phyloP scores from a whole-genome alignment of 2,113 vertebrate genomes.

The Xiphorhynchus elegans region DNA sequence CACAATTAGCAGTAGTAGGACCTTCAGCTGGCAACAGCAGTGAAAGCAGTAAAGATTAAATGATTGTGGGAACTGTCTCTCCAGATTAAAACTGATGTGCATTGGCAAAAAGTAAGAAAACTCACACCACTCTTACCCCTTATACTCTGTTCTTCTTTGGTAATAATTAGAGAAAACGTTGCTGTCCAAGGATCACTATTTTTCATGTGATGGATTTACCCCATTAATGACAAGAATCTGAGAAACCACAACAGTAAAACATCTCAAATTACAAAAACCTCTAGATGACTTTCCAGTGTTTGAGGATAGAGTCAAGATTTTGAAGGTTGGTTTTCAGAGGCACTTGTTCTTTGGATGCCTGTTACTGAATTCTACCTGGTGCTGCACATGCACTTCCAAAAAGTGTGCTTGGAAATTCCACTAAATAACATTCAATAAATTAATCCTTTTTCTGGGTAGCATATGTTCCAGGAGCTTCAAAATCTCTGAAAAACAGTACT shows the following conservation, averaged over 20 bases:
- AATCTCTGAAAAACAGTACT: not conserved
- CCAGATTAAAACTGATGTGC: not conserved
- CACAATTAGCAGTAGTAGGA: slow-evolving; percentile 5
- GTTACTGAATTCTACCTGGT: not conserved
- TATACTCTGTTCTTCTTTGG: not conserved
- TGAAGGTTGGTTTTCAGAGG: not conserved
- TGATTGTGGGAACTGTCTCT: not conserved
- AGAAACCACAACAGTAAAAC: not conserved
- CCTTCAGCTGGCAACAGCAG: slow-evolving; percentile 27
- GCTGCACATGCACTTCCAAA: not conserved
- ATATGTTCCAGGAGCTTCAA: not conserved
- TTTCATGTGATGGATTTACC: not conserved
- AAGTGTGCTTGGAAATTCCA: not conserved
- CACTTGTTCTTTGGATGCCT: not conserved
- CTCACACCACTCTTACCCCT: not conserved
- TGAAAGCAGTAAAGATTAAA: slow-evolving; percentile 5
- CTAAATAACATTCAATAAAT: not conserved
- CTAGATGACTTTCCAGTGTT: not conserved
- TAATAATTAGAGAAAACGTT: not conserved
- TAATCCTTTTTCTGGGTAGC: not conserved
- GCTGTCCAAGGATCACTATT: not conserved
- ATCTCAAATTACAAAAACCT: not conserved
- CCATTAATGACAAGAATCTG: not conserved
- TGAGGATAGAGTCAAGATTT: not conserved
- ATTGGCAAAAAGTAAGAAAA: not conserved